Evolutionary conservation across 2,113 vertebrate genomes (phyloP).

Genomic region (Otis tarda): DNA sequence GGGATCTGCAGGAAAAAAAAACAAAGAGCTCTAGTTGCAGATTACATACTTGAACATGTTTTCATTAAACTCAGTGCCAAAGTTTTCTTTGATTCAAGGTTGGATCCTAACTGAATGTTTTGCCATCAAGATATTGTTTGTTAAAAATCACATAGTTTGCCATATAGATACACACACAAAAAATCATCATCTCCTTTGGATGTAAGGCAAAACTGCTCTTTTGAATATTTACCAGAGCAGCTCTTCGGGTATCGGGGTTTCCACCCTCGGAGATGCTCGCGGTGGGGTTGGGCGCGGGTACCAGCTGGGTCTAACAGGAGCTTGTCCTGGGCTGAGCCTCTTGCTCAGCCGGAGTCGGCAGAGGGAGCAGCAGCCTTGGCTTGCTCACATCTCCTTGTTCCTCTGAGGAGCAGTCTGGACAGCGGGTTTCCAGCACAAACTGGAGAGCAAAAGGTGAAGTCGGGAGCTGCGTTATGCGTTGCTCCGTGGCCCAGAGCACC

Average conservation of each 20-base stretch:
- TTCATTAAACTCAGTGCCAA: not conserved
- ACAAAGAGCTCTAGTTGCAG: not conserved
- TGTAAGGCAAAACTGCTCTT: not conserved
- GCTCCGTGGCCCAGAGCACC: not conserved
- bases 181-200: not conserved
- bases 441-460: not conserved
- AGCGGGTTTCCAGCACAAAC: not conserved
- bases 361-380: conserved; percentile 29
- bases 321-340: rapidly evolving
- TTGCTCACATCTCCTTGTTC: not conserved
- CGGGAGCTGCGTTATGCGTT: not conserved
- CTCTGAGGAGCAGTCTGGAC: rapidly evolving
- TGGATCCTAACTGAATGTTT: not conserved
- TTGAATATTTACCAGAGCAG: not conserved
- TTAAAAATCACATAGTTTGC: not conserved
- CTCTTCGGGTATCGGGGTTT: too few relatives aligned
- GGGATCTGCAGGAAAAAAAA: not conserved
- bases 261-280: rapidly evolving
- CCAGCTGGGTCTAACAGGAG: not conserved
- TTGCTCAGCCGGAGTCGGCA: not conserved
- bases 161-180: not conserved
- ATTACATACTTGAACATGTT: not conserved
- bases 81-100: not conserved
- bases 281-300: not conserved
- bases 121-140: not conserved